A percentile compares a stretch with the other conserved stretches of the same genome.
Evolutionary conservation across 1,140 invertebrate genomes (phyloP).

Genomic region (Holcopasites calliopsidis): DNA sequence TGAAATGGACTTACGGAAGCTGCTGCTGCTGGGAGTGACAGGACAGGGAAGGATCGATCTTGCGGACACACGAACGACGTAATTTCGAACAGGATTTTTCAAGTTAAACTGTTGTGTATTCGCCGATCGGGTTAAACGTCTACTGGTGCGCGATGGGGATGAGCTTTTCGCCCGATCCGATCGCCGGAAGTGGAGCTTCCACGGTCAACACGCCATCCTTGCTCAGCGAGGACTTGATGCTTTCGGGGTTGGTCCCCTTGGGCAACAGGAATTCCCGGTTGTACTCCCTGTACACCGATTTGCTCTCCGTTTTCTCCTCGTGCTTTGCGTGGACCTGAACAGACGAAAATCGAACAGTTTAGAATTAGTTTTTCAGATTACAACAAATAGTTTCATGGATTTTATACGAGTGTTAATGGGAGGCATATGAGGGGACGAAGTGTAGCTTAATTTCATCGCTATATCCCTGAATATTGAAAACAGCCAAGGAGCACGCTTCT

Average conservation of each 20-base stretch:
- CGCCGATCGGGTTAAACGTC: background rate
- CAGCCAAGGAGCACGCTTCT: too few relatives aligned
- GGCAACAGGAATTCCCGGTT: conserved; percentile 96
- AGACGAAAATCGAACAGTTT: conserved; percentile 8
- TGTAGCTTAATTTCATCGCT: too few relatives aligned
- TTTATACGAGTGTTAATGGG: too few relatives aligned
- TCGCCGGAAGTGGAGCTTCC: conserved; percentile 92
- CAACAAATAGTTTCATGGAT: too few relatives aligned
- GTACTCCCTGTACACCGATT: conserved; percentile 97
- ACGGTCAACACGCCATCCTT: conserved; percentile 96
- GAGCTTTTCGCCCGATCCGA: conserved; percentile 86
- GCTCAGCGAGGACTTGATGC: conserved; percentile 93
- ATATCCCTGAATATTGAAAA: too few relatives aligned
- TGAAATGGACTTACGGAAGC: background rate
- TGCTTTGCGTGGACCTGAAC: conserved; percentile 96
- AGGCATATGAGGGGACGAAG: too few relatives aligned
- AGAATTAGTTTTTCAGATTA: background rate
- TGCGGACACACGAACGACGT: conserved; percentile 5
- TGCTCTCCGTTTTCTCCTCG: conserved; percentile 96
- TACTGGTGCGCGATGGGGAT: conserved; percentile 90
- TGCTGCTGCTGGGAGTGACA: too few relatives aligned
- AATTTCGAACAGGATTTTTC: background rate
- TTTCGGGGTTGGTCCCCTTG: conserved; percentile 95
- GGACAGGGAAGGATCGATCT: background rate
- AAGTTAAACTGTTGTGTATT: background rate